phyloP scores from a whole-genome alignment of 2,797 vertebrate species.

The Pseudomugil tenellus region DNA sequence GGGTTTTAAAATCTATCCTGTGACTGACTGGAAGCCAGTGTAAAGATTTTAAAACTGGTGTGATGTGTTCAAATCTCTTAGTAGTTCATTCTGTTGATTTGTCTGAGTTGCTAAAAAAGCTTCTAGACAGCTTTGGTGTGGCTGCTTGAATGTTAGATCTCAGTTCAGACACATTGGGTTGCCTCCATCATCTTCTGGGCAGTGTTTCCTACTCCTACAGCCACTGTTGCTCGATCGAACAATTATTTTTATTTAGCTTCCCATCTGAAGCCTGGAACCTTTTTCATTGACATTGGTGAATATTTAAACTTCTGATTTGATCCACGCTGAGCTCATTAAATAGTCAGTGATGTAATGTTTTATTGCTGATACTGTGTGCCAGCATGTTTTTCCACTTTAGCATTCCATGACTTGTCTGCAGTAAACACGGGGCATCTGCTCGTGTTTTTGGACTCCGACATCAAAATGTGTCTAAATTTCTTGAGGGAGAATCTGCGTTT shows the following conservation, averaged over 20 bases:
- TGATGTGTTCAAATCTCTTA: too few relatives aligned
- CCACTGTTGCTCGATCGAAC: too few relatives aligned
- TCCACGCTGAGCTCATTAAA: constrained; percentile 78
- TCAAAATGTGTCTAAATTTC: constrained; percentile 58
- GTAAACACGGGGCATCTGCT: constrained; percentile 78
- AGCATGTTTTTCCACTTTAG: constrained; percentile 77
- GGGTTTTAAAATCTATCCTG: too few relatives aligned
- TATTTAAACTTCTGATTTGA: constrained; percentile 76
- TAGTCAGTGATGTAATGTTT: constrained; percentile 76
- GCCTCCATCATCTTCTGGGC: constrained; percentile 46
- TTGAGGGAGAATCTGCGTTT: constrained; percentile 55
- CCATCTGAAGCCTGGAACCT: constrained; percentile 72
- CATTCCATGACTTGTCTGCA: constrained; percentile 71
- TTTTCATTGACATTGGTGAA: constrained; percentile 74
- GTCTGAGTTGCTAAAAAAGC: too few relatives aligned
- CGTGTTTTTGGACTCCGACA: constrained; percentile 62
- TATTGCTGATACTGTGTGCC: constrained; percentile 64
- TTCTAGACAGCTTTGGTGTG: too few relatives aligned
- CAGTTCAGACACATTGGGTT: constrained; percentile 51
- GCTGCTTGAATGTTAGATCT: too few relatives aligned
- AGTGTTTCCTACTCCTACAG: constrained; percentile 23
- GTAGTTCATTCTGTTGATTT: too few relatives aligned
- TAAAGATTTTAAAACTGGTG: too few relatives aligned
- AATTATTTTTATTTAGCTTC: too few relatives aligned
- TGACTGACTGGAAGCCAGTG: too few relatives aligned